Evolutionary conservation across 2,113 vertebrate genomes (phyloP).

Genomic region (Oceanodroma tethys): DNA sequence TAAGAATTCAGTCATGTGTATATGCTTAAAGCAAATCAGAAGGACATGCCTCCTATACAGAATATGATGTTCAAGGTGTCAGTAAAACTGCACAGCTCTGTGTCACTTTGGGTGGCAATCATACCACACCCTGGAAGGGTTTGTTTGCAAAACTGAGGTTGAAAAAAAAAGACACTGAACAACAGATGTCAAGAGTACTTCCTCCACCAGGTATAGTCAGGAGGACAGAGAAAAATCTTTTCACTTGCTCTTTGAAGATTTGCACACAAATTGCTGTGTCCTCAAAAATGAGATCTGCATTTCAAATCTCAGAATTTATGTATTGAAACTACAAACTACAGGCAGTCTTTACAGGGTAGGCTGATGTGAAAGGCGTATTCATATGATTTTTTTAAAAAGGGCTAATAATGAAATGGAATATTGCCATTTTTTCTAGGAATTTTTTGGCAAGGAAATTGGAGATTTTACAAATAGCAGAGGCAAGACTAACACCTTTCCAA

Average conservation of each 20-base stretch:
- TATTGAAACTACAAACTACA: slow-evolving; percentile 30
- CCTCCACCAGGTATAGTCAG: neutral
- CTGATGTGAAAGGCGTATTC: slow-evolving; percentile 43
- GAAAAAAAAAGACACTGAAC: neutral
- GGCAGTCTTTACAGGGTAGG: slow-evolving; percentile 18
- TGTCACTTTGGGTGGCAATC: neutral
- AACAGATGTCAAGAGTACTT: neutral
- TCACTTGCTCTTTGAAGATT: slow-evolving; percentile 2
- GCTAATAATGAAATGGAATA: slow-evolving; percentile 52
- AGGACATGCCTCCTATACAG: neutral
- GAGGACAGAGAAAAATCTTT: neutral
- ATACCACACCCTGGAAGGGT: neutral
- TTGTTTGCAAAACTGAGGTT: neutral
- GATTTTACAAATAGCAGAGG: slow-evolving; percentile 35
- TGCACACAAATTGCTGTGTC: neutral
- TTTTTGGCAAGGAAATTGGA: slow-evolving; percentile 40
- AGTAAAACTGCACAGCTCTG: neutral
- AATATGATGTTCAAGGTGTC: neutral
- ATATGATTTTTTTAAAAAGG: slow-evolving; percentile 33
- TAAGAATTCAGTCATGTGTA: neutral
- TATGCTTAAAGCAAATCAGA: neutral
- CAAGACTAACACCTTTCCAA: neutral
- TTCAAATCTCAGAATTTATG: slow-evolving; percentile 31
- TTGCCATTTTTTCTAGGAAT: slow-evolving; percentile 48
- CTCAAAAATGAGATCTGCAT: slow-evolving; percentile 22